A percentile compares a stretch with the other conserved stretches of the same genome.
Evolutionary conservation across 1,140 invertebrate genomes (phyloP).

Genomic region (Nephila pilipes): DNA sequence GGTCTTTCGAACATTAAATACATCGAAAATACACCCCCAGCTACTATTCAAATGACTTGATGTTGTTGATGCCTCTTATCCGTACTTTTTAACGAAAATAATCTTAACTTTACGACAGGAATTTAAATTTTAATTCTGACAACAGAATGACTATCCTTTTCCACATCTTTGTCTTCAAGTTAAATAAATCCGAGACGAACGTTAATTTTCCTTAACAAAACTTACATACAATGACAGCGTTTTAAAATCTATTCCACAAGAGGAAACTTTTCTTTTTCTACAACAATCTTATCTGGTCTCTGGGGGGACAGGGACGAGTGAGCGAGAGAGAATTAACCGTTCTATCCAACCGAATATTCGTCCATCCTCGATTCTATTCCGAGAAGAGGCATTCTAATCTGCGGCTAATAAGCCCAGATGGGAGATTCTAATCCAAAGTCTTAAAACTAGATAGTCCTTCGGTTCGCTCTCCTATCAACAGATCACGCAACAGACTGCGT

Average conservation of each 20-base stretch:
- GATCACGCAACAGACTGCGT: neutral
- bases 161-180: neutral
- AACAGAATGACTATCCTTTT: neutral
- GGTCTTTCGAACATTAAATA: too few relatives aligned
- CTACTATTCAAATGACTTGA: too few relatives aligned
- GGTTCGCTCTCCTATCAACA: conserved; percentile 16
- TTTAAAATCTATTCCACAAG: neutral
- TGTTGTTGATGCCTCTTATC: too few relatives aligned
- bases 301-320: too few relatives aligned
- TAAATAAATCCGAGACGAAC: neutral
- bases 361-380: neutral
- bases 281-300: neutral
- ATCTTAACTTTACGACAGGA: too few relatives aligned
- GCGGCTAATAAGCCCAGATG: conserved; percentile 10
- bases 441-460: neutral
- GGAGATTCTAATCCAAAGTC: conserved; percentile 21
- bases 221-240: neutral
- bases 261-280: neutral
- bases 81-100: too few relatives aligned
- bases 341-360: neutral
- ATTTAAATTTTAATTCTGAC: too few relatives aligned
- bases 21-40: too few relatives aligned
- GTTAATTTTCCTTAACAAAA: neutral
- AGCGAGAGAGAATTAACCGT: neutral
- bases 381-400: conserved; percentile 18